Conservation (phyloP, 2,797 vertebrate species). For the Epinephelus malabaricus region DNA sequence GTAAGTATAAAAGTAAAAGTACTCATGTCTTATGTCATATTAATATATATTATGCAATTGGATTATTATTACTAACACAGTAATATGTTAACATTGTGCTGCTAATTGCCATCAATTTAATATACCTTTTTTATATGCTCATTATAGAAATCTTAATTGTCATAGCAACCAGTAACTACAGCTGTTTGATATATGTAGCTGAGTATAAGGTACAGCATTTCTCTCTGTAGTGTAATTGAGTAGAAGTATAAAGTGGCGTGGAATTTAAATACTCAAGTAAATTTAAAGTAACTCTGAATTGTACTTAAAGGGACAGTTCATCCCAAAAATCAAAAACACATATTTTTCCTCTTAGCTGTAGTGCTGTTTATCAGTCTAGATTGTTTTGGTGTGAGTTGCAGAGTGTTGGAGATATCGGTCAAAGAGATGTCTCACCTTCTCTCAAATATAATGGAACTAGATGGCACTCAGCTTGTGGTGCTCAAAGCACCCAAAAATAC, state of each 20-base stretch:
- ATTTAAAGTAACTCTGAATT: neutral
- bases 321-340: no score
- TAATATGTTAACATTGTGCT: neutral
- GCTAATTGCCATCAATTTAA: neutral
- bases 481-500: no score
- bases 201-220: neutral
- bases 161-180: neutral
- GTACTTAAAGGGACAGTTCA: no score
- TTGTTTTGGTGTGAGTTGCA: no score
- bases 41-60: neutral
- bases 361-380: no score
- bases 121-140: neutral
- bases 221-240: no score
- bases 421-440: no score
- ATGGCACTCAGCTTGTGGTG: no score
- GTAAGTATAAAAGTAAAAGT: neutral
- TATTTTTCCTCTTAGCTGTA: no score
- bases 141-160: neutral
- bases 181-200: neutral
- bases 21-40: neutral
- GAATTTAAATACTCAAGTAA: neutral
- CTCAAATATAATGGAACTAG: no score
- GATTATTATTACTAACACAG: neutral
- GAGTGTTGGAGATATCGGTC: no score
- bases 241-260: neutral